Base-by-base conservation (phyloP, 2,113 vertebrate species). In the Ivindomyrus marchei region DNA sequence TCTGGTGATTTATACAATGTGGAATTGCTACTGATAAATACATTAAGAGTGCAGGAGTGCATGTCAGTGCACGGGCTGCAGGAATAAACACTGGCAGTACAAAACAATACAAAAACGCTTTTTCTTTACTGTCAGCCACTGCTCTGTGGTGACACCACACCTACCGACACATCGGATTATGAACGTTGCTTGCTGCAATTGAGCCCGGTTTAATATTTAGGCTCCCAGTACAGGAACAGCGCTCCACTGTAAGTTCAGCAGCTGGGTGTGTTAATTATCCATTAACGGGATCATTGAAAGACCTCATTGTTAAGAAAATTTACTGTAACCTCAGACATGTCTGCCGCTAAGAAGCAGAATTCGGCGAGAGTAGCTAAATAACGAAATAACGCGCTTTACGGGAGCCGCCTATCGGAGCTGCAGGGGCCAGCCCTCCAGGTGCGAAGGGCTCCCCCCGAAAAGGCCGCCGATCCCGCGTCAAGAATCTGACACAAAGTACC, bases 201-300 rank as follows among this genome's bases (percentile, higher is more conserved):
- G 62, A 85, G 45, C 56, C 39, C 15, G 24, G 84, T 88, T 66
- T 88, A 66, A 66, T 36, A 85, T 85, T 58, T 17, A 5, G 52
- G n/a, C 50, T 89, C 21, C 21, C 89, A 15, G 27, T 84, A 85
- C 11, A 47, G 77, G 19, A 66, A 31, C 31, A 15, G n/a, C 7
- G 42, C 42, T 2, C 36, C 9, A 36, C 19, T 17, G n/a, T 77
- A 45, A 47, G 85, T 24, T 52, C 56, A 87, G 45, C 31, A 86
- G 45, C 56, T 87, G 85, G 45, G 45, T 42, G 13, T 52, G 24
- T 90, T 39, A 87, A n/a, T 90, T 77, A 87, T 74, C 47, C n/a
- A 90, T 90, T 74, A 66, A 45, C 36, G 4, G 53, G 21, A 42
- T 88, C 53, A 46, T 88, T 88, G 42, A 88, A 46, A 47, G 17